Base-by-base conservation (phyloP, 2,797 vertebrate species). In the Muscicapa comitata region DNA sequence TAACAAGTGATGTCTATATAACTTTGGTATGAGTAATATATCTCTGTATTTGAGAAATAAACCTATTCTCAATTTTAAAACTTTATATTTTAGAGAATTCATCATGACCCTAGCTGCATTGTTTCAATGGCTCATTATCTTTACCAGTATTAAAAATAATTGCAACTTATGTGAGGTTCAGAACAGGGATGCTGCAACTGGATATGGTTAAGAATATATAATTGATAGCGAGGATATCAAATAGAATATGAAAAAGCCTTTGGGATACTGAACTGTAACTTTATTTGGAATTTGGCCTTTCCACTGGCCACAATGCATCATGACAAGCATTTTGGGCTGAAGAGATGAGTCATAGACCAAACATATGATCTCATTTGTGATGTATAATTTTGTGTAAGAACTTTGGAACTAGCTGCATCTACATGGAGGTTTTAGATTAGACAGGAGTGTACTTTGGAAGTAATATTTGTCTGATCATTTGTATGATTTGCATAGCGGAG, bases 1-100 rank as follows among this genome's bases (percentile, higher is more conserved):
- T 85, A 87, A 85, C 29, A 91, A 85, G 65, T 71, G 35, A 68
- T 95, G 86, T 76, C 77, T 77, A 7, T 79, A 45, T 61, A 82
- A 91, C 29, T 89, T 79, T 21, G 81, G 21, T 31, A 75, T 79
- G 55, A 85, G 14, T 45, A 90, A 82, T 21, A 11, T 17, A 29
- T 12, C 7, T 29, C 17, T 63, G 33, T 61, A 38, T 91, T 70
- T 76, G 25, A 74, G 50, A 87, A 89, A 94, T 71, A 53, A 78
- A 85, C 51, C 53, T 86, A 85, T 47, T 89, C 26, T 71, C 50
- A 73, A 48, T 87, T 95, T 85, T 65, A 68, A 89, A 85, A 42
- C 24, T 54, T 85, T 55, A 28, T 4, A 20, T 87, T 95, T 87
- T 85, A 63, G 42, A 71, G 37, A 90, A 82, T 87, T 86, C 72